Percentiles rank a stretch among this genome's conserved stretches.
Evolutionary conservation across 2,797 vertebrate genomes (phyloP).

Genomic region (Vultur gryphus): DNA sequence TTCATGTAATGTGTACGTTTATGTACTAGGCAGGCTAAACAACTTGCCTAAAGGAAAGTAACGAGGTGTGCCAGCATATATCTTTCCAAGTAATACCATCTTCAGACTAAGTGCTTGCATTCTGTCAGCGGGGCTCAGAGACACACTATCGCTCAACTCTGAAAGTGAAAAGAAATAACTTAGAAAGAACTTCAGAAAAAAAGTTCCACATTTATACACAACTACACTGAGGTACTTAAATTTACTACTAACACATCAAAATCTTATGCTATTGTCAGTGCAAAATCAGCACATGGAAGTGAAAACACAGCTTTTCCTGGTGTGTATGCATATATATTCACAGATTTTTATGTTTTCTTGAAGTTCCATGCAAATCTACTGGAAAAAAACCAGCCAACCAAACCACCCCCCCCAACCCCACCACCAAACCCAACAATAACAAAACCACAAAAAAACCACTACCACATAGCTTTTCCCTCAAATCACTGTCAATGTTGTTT

Average conservation of each 20-base stretch:
- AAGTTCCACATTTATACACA: not conserved
- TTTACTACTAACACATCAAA: not conserved
- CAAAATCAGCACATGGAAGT: not conserved
- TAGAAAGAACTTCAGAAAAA: not conserved
- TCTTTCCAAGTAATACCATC: conserved; percentile 90
- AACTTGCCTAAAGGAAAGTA: conserved; percentile 92
- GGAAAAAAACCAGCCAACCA: not conserved
- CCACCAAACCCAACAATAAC: not conserved
- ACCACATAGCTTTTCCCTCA: not conserved
- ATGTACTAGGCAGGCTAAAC: not conserved
- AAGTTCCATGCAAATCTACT: not conserved
- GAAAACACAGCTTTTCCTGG: not conserved
- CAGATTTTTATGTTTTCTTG: not conserved
- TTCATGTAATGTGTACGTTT: accelerated
- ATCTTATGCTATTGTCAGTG: not conserved
- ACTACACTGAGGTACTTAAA: not conserved
- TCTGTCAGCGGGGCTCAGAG: conserved; percentile 85
- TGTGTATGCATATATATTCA: not conserved
- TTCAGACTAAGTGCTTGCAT: conserved; percentile 94
- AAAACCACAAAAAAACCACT: not conserved
- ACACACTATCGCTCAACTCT: conserved; percentile 88
- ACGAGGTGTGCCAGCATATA: conserved; percentile 91
- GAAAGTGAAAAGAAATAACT: not conserved
- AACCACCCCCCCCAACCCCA: not conserved
- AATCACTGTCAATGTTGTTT: not conserved